Evolutionary conservation across 2,797 vertebrate species (phyloP).

Genomic region (Linurgus olivaceus): DNA sequence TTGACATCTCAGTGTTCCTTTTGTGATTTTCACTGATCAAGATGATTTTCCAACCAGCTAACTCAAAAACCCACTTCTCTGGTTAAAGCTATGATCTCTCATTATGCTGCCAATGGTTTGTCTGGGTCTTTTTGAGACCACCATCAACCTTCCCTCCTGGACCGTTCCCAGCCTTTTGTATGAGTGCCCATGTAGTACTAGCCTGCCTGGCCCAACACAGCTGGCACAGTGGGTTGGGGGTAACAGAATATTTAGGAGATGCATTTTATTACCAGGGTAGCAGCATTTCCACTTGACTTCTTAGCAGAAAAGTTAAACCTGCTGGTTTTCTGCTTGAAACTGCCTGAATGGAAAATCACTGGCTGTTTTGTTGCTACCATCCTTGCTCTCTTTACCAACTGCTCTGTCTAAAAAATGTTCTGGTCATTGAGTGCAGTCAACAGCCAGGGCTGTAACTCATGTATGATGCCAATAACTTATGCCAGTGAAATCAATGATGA

Average conservation of each 20-base stretch:
- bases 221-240: not conserved
- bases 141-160: not conserved
- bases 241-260: slow-evolving; percentile 36
- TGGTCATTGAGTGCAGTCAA: slow-evolving; percentile 47
- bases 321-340: slow-evolving; percentile 51
- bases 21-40: not conserved
- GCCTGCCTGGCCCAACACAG: not conserved
- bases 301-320: slow-evolving; percentile 38
- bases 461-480: slow-evolving; percentile 64
- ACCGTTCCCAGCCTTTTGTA: not conserved
- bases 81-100: not conserved
- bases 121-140: not conserved
- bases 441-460: slow-evolving; percentile 51
- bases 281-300: slow-evolving; percentile 60
- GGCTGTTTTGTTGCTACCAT: slow-evolving; percentile 23
- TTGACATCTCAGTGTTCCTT: not conserved
- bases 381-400: slow-evolving; percentile 22
- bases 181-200: not conserved
- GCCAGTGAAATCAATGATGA: slow-evolving; percentile 69
- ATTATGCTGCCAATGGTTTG: not conserved
- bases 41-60: not conserved
- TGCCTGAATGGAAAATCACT: slow-evolving; percentile 43
- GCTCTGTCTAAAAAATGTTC: slow-evolving; percentile 43
- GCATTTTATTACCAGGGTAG: slow-evolving; percentile 52
- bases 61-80: not conserved